These are phyloP conservation scores for Callimorpha dominula DNA, from an alignment of 2,888 invertebrate genomes.

Conservation along the genomic window DNA sequence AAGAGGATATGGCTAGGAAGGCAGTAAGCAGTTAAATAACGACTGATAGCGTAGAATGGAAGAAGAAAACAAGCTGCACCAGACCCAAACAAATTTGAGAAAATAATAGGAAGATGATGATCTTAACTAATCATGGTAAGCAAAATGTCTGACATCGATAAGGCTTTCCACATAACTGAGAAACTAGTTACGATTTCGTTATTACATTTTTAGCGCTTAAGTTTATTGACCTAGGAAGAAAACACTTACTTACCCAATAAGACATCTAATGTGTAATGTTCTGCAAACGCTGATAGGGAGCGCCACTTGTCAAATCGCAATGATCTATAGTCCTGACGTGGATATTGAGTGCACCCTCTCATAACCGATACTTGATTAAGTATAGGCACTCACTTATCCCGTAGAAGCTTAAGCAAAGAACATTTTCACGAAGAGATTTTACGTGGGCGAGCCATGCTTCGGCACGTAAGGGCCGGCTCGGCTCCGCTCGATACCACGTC, in stretches of 20 bases:
- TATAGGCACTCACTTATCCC: neutral
- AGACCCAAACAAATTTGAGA: too few species aligned
- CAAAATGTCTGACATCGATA: too few species aligned
- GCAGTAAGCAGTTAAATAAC: too few species aligned
- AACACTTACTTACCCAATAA: neutral
- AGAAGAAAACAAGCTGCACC: too few species aligned
- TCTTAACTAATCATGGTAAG: too few species aligned
- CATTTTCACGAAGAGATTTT: neutral
- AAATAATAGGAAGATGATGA: too few species aligned
- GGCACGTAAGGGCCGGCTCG: too few species aligned
- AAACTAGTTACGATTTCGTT: neutral
- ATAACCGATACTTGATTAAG: slow-evolving; percentile 21
- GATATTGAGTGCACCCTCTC: slow-evolving; percentile 10
- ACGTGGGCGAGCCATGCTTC: too few species aligned
- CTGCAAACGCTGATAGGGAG: slow-evolving; percentile 15
- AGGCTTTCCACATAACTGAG: too few species aligned
- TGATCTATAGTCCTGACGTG: slow-evolving; percentile 9
- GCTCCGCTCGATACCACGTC: too few species aligned
- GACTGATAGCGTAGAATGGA: too few species aligned
- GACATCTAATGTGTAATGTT: slow-evolving; percentile 14
- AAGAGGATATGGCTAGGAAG: too few species aligned
- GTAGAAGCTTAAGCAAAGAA: neutral
- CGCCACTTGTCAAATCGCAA: slow-evolving; percentile 12
- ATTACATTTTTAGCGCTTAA: neutral
- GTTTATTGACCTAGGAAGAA: neutral